These are phyloP conservation scores for Agrochola litura DNA, from an alignment of 2,888 invertebrate species.

Conservation along the genomic window DNA sequence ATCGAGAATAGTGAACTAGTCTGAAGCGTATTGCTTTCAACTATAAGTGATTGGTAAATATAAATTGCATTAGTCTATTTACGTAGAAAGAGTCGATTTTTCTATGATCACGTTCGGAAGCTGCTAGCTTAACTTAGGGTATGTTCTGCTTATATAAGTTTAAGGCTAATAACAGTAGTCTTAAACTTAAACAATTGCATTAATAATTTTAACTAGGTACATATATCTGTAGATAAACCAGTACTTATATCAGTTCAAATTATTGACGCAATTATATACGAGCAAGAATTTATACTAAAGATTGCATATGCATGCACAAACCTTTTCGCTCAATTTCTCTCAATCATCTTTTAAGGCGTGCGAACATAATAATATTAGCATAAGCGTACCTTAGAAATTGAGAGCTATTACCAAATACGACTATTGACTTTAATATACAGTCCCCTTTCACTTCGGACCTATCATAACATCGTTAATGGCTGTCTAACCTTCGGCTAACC, in stretches of 20 bases:
- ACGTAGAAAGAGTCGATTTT: conserved; percentile 4
- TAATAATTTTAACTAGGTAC: too few species aligned
- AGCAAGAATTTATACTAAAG: not conserved
- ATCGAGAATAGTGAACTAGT: conserved; percentile 35
- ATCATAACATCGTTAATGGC: conserved; percentile 40
- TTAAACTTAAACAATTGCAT: too few species aligned
- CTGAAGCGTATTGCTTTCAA: conserved; percentile 47
- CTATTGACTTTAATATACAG: conserved; percentile 40
- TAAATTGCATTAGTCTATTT: conserved; percentile 46
- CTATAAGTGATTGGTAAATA: conserved; percentile 52
- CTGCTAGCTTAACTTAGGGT: not conserved
- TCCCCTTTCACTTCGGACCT: conserved; percentile 49
- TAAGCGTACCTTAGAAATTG: conserved; percentile 36
- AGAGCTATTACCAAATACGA: conserved; percentile 37
- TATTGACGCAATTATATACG: not conserved
- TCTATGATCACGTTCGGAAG: conserved; percentile 12
- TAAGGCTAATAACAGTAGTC: too few species aligned
- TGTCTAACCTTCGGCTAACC: conserved; percentile 36
- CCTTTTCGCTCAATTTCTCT: conserved; percentile 17
- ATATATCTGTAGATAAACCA: too few species aligned
- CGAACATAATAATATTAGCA: conserved; percentile 20
- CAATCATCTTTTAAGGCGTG: conserved; percentile 9
- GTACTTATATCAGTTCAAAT: too few species aligned
- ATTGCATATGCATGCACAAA: not conserved
- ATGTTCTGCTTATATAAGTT: not conserved